phyloP scores from a whole-genome alignment of 2,797 vertebrate genomes.

The Sebastiscus tertius region DNA sequence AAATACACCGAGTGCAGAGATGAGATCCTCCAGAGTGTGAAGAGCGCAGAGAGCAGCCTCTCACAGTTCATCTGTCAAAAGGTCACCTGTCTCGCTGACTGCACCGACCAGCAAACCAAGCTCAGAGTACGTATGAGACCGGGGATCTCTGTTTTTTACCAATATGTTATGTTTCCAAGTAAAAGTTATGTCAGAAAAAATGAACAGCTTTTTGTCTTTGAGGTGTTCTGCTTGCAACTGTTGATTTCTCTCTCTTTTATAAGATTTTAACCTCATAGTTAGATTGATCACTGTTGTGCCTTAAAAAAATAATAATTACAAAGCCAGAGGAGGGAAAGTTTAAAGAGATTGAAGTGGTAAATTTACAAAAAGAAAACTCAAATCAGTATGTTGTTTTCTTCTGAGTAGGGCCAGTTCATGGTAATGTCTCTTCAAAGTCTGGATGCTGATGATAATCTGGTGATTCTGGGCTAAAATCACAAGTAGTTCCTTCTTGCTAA shows the following conservation, averaged over 20 bases:
- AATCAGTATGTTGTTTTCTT: neutral
- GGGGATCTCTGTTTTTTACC: accelerated
- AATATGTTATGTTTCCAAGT: neutral
- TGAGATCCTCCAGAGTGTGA: conserved; percentile 77
- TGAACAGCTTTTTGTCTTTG: neutral
- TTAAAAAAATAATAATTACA: neutral
- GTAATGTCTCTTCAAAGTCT: neutral
- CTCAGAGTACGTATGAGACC: conserved; percentile 78
- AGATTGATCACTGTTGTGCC: neutral
- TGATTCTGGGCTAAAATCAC: neutral
- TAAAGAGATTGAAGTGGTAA: neutral
- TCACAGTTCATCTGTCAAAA: conserved; percentile 68
- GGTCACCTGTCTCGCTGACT: conserved; percentile 85
- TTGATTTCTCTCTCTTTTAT: neutral
- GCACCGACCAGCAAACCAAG: conserved; percentile 79
- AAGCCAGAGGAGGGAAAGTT: no score
- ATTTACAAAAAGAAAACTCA: neutral
- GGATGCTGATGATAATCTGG: neutral
- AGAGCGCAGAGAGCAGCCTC: conserved; percentile 75
- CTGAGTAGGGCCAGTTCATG: neutral
- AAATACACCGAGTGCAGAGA: conserved; percentile 75
- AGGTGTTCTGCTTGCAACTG: neutral
- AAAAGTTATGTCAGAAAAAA: neutral
- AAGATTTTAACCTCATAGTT: neutral
- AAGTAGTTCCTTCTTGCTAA: neutral